Base-by-base conservation (phyloP, 2,888 invertebrate genomes). In the Perithous albicinctus region DNA sequence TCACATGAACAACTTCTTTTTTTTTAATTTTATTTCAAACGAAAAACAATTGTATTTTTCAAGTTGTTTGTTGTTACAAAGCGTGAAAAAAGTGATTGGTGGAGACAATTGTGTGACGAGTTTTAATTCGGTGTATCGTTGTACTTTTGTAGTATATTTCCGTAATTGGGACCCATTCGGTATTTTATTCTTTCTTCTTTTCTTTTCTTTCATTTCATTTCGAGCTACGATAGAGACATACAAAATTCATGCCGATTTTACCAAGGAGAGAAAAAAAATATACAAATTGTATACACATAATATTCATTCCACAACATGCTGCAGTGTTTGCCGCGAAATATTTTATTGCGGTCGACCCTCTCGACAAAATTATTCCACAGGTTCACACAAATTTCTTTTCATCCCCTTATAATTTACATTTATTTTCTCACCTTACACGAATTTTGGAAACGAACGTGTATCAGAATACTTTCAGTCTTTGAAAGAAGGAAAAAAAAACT, bases 101-200 rank as follows among this genome's bases (percentile, higher is more conserved):
- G 54, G 23, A 74, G 18, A 20, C 43, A 61, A 48, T 35, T 74
- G 76, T 84, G 85, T 75, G n/a, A n/a, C 20, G 32, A 70, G 29
- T 46, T 59, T 43, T 15, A 59, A 54, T 59, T 56, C n/a, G 7
- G 29, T 66, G 72, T 63, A 29, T 56, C 29, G 38, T 78, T 64
- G 59, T 77, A 23, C 3, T 64, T 59, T 69, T 75, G 43, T 80
- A 32, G 15, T 63, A 75, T 41, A 80, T 76, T n/a, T 63, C 2
- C 46, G 70, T 73, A 64, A 38, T 59, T 66, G 66, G 20, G 66
- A 73, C 15, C 35, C 18, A 18, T 63, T 46, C 10, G n/a, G 8
- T 66, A 23, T 66, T 66, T 48, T 20, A 20, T 51, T 20, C 23
- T 2, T 8, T 32, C 29, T 29, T 32, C 10, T 23, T 23, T 6